These are phyloP conservation scores for Rhegmatorhina hoffmannsi DNA, from an alignment of 2,113 vertebrate species.

Conservation along the genomic window DNA sequence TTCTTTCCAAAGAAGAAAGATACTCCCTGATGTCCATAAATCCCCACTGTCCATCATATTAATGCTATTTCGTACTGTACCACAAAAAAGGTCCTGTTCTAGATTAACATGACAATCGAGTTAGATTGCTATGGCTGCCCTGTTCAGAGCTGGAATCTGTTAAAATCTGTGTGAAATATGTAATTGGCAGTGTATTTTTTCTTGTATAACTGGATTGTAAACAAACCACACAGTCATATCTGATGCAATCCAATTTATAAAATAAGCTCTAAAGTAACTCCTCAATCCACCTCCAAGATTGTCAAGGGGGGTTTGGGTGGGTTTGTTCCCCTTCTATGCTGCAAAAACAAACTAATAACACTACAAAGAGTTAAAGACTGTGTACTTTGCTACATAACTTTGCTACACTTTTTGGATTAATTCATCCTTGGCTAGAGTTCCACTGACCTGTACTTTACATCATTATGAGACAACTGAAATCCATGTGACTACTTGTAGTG, in stretches of 20 bases:
- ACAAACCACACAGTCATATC: neutral
- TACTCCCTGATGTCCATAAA: neutral
- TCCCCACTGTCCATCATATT: neutral
- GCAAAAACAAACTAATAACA: neutral
- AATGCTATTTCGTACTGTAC: neutral
- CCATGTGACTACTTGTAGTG: neutral
- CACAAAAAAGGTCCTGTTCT: neutral
- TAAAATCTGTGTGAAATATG: neutral
- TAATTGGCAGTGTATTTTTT: neutral
- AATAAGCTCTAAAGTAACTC: neutral
- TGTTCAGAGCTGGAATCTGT: neutral
- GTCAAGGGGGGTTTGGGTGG: neutral
- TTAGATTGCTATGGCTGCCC: neutral
- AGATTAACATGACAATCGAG: neutral
- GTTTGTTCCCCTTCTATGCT: neutral
- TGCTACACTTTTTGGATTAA: neutral
- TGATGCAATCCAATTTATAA: neutral
- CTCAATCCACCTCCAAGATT: neutral
- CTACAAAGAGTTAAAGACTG: neutral
- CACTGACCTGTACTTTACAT: neutral
- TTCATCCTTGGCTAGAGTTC: neutral
- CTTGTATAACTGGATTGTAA: neutral
- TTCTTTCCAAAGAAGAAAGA: neutral
- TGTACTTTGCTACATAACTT: neutral
- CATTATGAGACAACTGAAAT: neutral